Percentiles rank a stretch among this genome's conserved stretches.
Evolutionary conservation across 2,797 vertebrate genomes (phyloP).

Genomic region (Pelochelys cantorii): DNA sequence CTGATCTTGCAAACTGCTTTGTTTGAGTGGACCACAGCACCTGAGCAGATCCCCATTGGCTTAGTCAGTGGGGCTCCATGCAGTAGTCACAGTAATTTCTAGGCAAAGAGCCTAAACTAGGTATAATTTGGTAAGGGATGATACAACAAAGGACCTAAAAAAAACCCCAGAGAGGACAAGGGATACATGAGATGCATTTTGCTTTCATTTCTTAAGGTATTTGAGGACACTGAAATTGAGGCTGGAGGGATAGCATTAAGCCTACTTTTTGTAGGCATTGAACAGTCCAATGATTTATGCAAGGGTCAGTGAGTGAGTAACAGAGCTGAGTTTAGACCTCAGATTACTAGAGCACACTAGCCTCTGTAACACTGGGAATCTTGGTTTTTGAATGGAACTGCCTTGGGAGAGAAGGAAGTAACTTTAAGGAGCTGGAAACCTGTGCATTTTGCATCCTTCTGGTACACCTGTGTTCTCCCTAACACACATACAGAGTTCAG

Average conservation of each 20-base stretch:
- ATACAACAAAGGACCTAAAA: not conserved
- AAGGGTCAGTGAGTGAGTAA: not conserved
- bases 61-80: not conserved
- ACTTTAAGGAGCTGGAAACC: not conserved
- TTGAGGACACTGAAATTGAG: not conserved
- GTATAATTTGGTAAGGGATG: not conserved
- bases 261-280: not conserved
- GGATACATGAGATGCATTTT: not conserved
- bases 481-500: slow-evolving; percentile 30
- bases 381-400: not conserved
- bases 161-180: not conserved
- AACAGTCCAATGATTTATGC: not conserved
- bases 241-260: not conserved
- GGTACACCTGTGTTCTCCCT: not conserved
- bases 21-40: not conserved
- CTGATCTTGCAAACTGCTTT: not conserved
- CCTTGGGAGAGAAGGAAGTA: not conserved
- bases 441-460: not conserved
- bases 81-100: not conserved
- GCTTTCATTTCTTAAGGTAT: not conserved
- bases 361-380: not conserved
- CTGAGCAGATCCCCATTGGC: accelerated
- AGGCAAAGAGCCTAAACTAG: not conserved
- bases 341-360: accelerated
- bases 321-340: not conserved